Evolutionary conservation across 2,797 vertebrate genomes (phyloP).

Genomic region (Oceanodroma leucorhoa): DNA sequence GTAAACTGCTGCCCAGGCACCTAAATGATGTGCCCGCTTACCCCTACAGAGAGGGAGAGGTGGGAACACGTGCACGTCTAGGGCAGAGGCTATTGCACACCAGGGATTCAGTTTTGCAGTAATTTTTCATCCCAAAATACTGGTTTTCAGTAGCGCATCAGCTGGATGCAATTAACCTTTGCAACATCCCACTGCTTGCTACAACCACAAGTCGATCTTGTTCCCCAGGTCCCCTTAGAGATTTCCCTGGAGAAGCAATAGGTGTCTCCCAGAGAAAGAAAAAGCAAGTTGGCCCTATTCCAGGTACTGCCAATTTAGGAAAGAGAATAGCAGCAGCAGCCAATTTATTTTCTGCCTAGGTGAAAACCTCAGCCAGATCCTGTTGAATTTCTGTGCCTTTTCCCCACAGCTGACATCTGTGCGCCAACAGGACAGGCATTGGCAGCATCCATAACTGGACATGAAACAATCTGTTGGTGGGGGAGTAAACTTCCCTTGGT

Average conservation of each 20-base stretch:
- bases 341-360: constrained; percentile 19
- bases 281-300: background rate
- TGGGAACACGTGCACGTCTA: fast-evolving
- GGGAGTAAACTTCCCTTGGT: background rate
- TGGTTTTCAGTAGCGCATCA: background rate
- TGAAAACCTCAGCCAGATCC: background rate
- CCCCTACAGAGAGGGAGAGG: background rate
- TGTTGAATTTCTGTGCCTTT: background rate
- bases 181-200: background rate
- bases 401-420: background rate
- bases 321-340: background rate
- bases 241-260: background rate
- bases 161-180: constrained; percentile 58
- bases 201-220: background rate
- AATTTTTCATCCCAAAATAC: background rate
- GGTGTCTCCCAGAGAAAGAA: background rate
- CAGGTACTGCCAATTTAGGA: background rate
- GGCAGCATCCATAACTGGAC: background rate
- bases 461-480: background rate
- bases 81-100: background rate
- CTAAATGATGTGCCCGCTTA: background rate
- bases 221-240: background rate
- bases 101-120: background rate
- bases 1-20: background rate
- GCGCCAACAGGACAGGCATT: fast-evolving